phyloP scores from a whole-genome alignment of 1,140 invertebrate genomes.

The Stenopsyche tienmushanensis region DNA sequence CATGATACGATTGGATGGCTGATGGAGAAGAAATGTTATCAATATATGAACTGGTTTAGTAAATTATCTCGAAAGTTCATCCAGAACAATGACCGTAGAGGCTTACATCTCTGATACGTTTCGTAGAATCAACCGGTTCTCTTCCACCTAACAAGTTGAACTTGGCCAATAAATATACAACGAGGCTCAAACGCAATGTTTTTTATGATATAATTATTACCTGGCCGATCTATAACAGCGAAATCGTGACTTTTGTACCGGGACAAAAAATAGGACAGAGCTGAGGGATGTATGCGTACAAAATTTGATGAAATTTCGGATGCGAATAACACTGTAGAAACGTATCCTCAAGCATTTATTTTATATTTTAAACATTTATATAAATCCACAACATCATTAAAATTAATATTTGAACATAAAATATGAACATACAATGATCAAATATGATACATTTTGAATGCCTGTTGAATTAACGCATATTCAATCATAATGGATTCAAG shows the following conservation, averaged over 20 bases:
- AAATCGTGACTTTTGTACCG: neutral
- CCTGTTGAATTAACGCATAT: no score
- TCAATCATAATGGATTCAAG: no score
- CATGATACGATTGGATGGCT: neutral
- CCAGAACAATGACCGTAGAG: constrained; percentile 24
- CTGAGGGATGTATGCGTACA: no score
- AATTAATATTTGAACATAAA: no score
- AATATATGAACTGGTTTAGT: neutral
- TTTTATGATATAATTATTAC: neutral
- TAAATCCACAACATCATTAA: no score
- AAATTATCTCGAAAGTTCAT: constrained; percentile 14
- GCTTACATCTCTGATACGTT: neutral
- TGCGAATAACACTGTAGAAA: no score
- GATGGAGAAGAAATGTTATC: neutral
- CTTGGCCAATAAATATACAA: constrained; percentile 17
- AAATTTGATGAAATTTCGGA: no score
- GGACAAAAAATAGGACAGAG: no score
- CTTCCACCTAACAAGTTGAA: constrained; percentile 9
- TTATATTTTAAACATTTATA: no score
- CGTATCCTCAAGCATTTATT: no score
- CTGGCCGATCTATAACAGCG: neutral
- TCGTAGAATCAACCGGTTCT: constrained; percentile 22
- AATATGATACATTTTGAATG: no score
- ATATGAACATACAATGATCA: no score
- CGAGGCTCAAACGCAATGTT: neutral